Evolutionary conservation across 2,888 invertebrate genomes (phyloP).

Genomic region (Parnassius smintheus): DNA sequence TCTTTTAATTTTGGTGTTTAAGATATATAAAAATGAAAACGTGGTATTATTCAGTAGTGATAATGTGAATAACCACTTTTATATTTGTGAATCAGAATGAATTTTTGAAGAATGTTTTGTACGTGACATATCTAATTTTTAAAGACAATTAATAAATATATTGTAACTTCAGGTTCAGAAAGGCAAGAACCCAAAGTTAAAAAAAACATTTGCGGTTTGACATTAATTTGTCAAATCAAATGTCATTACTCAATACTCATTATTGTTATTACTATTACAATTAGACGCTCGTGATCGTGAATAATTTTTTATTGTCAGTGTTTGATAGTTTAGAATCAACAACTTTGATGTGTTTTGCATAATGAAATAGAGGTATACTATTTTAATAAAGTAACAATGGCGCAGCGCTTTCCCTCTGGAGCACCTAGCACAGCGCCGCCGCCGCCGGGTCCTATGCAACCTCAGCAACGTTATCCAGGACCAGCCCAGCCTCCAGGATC

Average conservation of each 20-base stretch:
- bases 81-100: no score
- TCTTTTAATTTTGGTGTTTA: no score
- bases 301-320: not conserved
- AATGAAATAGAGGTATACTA: not conserved
- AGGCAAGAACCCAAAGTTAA: no score
- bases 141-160: no score
- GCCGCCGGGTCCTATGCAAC: constrained; percentile 76
- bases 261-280: not conserved
- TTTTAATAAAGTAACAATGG: constrained; percentile 42
- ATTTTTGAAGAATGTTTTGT: no score
- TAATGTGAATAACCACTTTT: no score
- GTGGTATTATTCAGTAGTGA: no score
- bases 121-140: no score
- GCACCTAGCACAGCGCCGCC: constrained; percentile 54
- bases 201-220: no score
- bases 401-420: constrained; percentile 63
- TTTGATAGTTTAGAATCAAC: not conserved
- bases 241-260: not conserved
- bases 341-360: not conserved
- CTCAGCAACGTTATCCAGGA: constrained; percentile 63
- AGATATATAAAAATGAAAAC: no score
- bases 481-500: constrained; percentile 83
- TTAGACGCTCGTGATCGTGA: not conserved
- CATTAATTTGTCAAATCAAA: no score
- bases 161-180: no score